Conservation (phyloP, 2,113 vertebrate species). For the Chloropsis hardwickii region DNA sequence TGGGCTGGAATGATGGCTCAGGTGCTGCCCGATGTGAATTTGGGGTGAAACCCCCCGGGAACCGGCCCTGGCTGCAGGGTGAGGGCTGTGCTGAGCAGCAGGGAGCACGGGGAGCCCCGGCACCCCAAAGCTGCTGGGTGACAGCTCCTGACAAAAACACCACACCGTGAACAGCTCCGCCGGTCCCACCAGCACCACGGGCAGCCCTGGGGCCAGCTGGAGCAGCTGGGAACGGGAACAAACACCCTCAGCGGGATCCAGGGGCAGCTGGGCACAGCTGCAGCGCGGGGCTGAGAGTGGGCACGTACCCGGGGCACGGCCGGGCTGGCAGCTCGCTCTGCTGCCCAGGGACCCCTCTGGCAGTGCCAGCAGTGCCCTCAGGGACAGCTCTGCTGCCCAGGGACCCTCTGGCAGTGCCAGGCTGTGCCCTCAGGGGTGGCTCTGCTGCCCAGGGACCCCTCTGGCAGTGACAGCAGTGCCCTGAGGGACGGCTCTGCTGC, state of each 20-base stretch:
- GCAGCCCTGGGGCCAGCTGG: background rate
- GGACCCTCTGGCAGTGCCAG: too few relatives aligned
- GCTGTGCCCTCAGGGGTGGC: background rate
- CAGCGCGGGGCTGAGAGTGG: fast-evolving
- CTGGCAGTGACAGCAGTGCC: background rate
- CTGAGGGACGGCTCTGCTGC: background rate
- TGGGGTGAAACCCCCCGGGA: background rate
- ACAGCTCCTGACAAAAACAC: fast-evolving
- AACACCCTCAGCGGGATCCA: background rate
- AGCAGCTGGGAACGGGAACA: background rate
- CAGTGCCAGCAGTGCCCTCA: background rate
- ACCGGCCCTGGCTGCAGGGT: background rate
- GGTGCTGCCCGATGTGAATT: background rate
- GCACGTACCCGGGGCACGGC: fast-evolving
- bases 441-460: background rate
- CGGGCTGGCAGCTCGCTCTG: background rate
- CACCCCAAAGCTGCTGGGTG: background rate
- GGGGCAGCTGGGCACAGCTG: background rate
- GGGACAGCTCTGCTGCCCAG: background rate
- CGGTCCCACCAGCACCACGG: background rate
- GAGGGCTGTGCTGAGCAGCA: background rate
- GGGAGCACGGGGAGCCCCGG: background rate
- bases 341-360: background rate
- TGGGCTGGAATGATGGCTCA: fast-evolving
- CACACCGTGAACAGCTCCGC: fast-evolving